Evolutionary conservation across 2,113 vertebrate species (phyloP).

Genomic region (Melanostigma gelatinosum): DNA sequence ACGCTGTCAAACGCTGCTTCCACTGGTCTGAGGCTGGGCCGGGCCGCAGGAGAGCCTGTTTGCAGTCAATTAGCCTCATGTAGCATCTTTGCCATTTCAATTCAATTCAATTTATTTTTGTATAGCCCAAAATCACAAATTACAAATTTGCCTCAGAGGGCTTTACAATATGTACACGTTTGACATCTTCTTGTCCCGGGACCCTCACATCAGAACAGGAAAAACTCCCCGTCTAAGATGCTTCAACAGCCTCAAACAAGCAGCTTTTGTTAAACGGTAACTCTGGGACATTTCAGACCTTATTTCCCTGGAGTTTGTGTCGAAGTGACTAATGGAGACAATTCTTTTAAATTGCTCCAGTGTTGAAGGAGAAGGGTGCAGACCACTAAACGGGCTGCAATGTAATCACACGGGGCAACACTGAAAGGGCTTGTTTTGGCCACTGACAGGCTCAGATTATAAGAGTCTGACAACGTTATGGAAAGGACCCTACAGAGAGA

Average conservation of each 20-base stretch:
- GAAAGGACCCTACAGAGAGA: not conserved
- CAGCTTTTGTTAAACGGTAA: slow-evolving; percentile 1
- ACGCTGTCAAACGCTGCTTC: slow-evolving; percentile 27
- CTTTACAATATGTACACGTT: no score
- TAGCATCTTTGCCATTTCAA: slow-evolving; percentile 23
- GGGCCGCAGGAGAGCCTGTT: slow-evolving; percentile 34
- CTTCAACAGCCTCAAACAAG: not conserved
- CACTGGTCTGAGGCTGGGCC: slow-evolving; percentile 5
- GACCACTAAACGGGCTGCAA: not conserved
- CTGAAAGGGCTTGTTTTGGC: not conserved
- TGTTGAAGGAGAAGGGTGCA: not conserved
- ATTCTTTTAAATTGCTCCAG: not conserved
- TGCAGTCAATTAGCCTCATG: slow-evolving; percentile 21
- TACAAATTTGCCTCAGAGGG: no score
- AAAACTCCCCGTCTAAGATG: slow-evolving; percentile 6
- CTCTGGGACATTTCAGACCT: not conserved
- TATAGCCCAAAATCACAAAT: no score
- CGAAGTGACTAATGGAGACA: not conserved
- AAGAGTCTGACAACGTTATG: not conserved
- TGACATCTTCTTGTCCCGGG: no score
- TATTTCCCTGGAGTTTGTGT: not conserved
- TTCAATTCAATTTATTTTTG: no score
- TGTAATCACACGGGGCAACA: not conserved
- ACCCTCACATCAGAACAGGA: no score
- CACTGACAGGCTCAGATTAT: not conserved